These are phyloP conservation scores for Cecidostiba fungosa DNA, from an alignment of 2,888 invertebrate genomes.

Conservation along the genomic window DNA sequence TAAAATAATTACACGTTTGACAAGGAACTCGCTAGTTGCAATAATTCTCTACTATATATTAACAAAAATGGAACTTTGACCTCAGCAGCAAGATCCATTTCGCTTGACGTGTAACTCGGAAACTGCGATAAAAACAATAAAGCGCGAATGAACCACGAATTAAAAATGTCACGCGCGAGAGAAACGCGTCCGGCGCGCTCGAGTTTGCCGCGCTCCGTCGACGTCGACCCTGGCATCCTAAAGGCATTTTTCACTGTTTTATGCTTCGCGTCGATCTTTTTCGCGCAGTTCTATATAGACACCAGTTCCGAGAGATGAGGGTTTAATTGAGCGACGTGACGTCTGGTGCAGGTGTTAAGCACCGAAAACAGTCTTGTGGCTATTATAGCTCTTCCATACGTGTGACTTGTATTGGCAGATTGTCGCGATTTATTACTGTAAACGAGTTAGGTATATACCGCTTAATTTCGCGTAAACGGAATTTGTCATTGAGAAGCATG, in stretches of 20 bases:
- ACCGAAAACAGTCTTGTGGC: conserved; percentile 16
- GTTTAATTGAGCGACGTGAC: conserved; percentile 18
- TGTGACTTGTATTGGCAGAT: no score
- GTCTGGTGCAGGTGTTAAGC: conserved; percentile 5
- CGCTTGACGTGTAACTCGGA: neutral
- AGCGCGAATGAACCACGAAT: conserved; percentile 6
- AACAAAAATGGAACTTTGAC: conserved; percentile 41
- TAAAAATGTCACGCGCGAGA: conserved; percentile 22
- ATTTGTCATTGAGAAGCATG: conserved; percentile 23
- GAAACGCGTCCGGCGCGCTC: conserved; percentile 26
- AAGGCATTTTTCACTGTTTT: conserved; percentile 50
- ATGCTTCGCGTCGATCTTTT: conserved; percentile 23
- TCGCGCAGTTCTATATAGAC: neutral
- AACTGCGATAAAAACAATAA: neutral
- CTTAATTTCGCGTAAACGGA: neutral
- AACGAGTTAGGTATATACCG: no score
- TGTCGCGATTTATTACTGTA: neutral
- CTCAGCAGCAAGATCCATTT: neutral
- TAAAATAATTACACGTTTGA: conserved; percentile 35
- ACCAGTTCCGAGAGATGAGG: neutral
- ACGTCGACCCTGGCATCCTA: conserved; percentile 61
- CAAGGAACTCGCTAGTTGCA: neutral
- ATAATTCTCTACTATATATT: neutral
- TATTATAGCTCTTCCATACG: neutral
- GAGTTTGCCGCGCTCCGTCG: conserved; percentile 33